A percentile compares a stretch with the other conserved stretches of the same genome.
Conservation (phyloP, 2,888 invertebrate species). For the Serripes groenlandicus region DNA sequence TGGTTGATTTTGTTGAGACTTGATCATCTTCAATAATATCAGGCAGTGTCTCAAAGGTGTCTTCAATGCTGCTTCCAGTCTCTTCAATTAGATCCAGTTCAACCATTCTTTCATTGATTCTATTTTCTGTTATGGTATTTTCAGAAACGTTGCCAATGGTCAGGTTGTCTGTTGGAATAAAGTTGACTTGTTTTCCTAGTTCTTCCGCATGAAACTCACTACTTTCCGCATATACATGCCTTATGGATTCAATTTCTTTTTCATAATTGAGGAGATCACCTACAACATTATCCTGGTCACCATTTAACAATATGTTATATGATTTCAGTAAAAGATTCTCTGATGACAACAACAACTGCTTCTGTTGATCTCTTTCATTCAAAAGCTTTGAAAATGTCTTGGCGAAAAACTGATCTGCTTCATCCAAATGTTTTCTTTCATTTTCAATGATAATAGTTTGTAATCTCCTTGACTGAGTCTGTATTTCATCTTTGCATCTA, state of each 20-base stretch:
- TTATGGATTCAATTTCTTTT: not conserved
- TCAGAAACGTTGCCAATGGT: not conserved
- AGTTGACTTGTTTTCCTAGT: not conserved
- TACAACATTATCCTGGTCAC: not conserved
- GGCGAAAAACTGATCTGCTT: not conserved
- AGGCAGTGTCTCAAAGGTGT: not conserved
- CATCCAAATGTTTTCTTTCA: not conserved
- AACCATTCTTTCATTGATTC: not conserved
- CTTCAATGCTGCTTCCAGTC: not conserved
- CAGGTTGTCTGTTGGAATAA: not conserved
- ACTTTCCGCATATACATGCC: not conserved
- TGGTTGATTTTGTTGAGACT: too few relatives aligned
- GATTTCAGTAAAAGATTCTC: not conserved
- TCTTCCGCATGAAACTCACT: not conserved
- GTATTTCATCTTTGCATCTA: not conserved
- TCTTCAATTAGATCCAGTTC: not conserved
- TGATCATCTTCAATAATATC: conserved; percentile 19
- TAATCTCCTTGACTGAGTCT: not conserved
- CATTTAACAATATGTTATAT: not conserved
- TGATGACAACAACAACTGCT: not conserved
- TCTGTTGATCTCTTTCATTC: not conserved
- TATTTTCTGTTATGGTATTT: too few relatives aligned
- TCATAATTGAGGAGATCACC: not conserved
- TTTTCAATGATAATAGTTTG: conserved; percentile 15
- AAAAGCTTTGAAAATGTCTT: not conserved